Evolutionary conservation across 2,888 invertebrate species (phyloP), one percentile per base, ranked within the genome.

Genomic region (Drosophila percnosoma): DNA sequence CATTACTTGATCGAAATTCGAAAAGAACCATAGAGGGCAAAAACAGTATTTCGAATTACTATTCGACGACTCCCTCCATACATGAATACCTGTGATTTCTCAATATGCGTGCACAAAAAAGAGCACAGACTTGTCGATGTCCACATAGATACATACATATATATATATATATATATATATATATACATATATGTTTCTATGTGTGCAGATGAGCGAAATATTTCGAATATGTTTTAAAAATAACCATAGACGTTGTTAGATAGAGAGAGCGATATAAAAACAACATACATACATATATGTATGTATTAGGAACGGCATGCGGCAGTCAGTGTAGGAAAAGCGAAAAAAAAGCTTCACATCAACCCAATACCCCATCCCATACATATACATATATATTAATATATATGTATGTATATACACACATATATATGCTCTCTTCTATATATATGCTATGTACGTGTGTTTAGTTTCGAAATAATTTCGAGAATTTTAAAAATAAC

Each of bases 401-500:
- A 51, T 70, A 60, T 29, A 45, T 52, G 34, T 71, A 45, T 33
- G 29, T 64, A 42, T 53, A 42, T 42, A 53, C 49, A 42, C 54
- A 54, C 71, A 64, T 67, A 59, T 60, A 27, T 63, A 68, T 66
- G 42, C 52, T 38, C 21, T 38, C 21, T 15, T 45, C 24, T 69
- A 52, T 66, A 57, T 67, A 48, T 64, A 45, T 60, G 55, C 62
- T 38, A 7, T 55, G 51, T 48, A 55, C 48, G 67, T 80, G 78
- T 75, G 74, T 73, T 69, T 76, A 66, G 71, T 84, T 88, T 88
- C 88, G 88, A 90, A 91, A 91, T 85, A 83, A 80, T 86, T 90
- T 87, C 83, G 90, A 90, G 82, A 90, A 82, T 89, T 90, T 91
- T 91, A 86, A 91, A 91, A 91, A 91, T 91, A 91, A 91, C 87